phyloP scores from a whole-genome alignment of 2,113 vertebrate species.

The Ranitomeya variabilis region DNA sequence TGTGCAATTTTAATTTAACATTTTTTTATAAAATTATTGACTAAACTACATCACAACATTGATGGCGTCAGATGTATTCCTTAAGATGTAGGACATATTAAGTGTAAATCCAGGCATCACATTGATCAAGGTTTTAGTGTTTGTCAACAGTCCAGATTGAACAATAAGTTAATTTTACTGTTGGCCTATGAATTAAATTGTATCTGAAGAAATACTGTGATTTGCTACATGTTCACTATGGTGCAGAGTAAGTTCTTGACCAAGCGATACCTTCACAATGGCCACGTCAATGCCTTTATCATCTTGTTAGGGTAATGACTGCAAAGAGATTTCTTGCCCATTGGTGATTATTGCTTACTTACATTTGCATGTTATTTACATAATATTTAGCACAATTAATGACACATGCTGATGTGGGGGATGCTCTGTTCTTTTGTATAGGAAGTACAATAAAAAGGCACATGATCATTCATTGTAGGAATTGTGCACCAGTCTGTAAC shows the following conservation, averaged over 20 bases:
- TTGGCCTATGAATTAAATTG: neutral
- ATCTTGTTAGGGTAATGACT: neutral
- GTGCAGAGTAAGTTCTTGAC: neutral
- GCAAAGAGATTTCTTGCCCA: conserved; percentile 39
- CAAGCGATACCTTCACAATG: conserved; percentile 4
- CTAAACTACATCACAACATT: neutral
- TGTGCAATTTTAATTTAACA: neutral
- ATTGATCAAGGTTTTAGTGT: neutral
- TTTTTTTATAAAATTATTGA: neutral
- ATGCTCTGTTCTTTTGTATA: conserved; percentile 63
- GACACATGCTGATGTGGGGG: conserved; percentile 72
- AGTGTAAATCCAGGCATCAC: neutral
- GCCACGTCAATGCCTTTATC: neutral
- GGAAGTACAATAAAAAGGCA: conserved; percentile 76
- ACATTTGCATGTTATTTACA: conserved; percentile 56
- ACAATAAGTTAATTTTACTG: neutral
- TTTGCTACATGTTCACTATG: neutral
- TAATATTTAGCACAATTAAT: conserved; percentile 51
- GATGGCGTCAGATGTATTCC: neutral
- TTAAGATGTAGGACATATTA: neutral
- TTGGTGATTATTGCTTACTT: conserved; percentile 57
- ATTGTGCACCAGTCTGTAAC: conserved; percentile 65
- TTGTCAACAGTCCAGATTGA: neutral
- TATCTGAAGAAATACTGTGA: neutral
- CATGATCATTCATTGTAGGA: conserved; percentile 68